Conservation (phyloP, 2,113 vertebrate species). For the Tychaedon coryphoeus region DNA sequence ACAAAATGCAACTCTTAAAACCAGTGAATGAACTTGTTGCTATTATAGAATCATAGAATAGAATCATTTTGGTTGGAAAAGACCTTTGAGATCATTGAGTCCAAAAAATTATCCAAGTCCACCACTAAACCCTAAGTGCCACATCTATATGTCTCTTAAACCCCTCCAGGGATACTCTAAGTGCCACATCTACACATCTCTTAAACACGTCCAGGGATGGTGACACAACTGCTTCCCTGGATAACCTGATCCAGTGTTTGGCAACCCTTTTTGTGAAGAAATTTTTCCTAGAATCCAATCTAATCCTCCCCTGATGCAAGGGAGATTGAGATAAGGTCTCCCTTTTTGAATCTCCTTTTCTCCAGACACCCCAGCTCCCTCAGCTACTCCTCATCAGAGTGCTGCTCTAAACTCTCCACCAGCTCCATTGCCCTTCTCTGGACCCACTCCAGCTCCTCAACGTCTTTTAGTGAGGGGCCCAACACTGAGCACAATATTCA, state of each 20-base stretch:
- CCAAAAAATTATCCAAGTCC: not conserved
- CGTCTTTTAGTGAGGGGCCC: not conserved
- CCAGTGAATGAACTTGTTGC: not conserved
- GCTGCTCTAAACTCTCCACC: not conserved
- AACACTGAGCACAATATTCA: not conserved
- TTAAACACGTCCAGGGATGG: not conserved
- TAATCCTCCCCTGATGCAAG: not conserved
- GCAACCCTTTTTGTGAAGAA: not conserved
- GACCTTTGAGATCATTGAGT: not conserved
- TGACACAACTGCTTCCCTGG: not conserved
- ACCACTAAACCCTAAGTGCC: not conserved
- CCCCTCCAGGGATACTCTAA: not conserved
- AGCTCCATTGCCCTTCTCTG: not conserved
- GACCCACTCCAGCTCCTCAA: not conserved
- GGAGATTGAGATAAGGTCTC: not conserved
- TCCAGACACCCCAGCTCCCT: not conserved
- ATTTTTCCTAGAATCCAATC: not conserved
- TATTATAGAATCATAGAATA: not conserved
- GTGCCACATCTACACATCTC: accelerated
- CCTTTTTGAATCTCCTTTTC: not conserved
- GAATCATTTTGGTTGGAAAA: not conserved
- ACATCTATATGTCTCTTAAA: accelerated
- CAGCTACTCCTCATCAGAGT: no score
- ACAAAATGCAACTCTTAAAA: not conserved
- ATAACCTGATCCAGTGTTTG: not conserved